A percentile compares a stretch with the other conserved stretches of the same genome.
Conservation (phyloP, 2,888 invertebrate genomes). For the Heliconius sara region DNA sequence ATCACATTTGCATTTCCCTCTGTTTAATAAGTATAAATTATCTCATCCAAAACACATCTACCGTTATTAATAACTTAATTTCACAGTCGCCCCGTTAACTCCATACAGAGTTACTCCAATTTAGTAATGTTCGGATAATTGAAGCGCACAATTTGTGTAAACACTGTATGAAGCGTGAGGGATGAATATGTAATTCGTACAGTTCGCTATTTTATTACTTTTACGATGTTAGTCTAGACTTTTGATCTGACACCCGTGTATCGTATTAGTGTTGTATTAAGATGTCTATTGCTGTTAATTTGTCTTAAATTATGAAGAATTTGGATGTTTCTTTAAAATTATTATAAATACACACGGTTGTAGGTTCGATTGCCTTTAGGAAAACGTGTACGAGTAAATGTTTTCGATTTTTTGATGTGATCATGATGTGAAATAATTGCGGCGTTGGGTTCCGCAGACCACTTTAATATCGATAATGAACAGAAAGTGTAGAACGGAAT, state of each 20-base stretch:
- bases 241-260: slow-evolving; percentile 7
- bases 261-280: background rate
- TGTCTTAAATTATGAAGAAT: too few relatives aligned
- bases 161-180: slow-evolving; percentile 8
- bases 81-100: background rate
- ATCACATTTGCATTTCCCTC: background rate
- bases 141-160: slow-evolving; percentile 23
- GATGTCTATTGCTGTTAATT: background rate
- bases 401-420: too few relatives aligned
- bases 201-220: slow-evolving; percentile 17
- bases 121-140: slow-evolving; percentile 11
- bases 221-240: slow-evolving; percentile 26
- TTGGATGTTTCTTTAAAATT: too few relatives aligned
- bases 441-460: too few relatives aligned
- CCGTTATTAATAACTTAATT: slow-evolving; percentile 6
- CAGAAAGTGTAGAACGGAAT: too few relatives aligned
- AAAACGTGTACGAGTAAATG: too few relatives aligned
- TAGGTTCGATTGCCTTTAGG: background rate
- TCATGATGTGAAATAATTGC: too few relatives aligned
- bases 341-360: background rate
- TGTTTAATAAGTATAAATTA: background rate
- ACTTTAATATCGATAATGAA: too few relatives aligned
- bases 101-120: slow-evolving; percentile 9
- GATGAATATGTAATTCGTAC: slow-evolving; percentile 14
- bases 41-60: background rate